Conservation (phyloP, 2,113 vertebrate genomes). For the Abramis brama region DNA sequence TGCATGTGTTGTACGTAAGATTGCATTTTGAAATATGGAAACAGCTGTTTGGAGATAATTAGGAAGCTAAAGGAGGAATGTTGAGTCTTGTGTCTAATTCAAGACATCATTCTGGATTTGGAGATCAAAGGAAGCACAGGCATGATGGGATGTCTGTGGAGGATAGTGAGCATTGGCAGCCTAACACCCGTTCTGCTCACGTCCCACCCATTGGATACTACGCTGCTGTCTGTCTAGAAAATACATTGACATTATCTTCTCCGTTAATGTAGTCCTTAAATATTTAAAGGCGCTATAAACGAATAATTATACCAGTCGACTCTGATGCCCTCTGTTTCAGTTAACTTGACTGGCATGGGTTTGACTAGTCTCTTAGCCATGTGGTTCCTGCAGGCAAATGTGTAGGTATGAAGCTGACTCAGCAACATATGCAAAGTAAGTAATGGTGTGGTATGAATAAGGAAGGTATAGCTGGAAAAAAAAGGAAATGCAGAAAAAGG, state of each 20-base stretch:
- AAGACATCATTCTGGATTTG: conserved; percentile 48
- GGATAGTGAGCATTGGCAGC: conserved; percentile 42
- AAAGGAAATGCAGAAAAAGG: conserved; percentile 37
- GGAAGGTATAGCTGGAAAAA: conserved; percentile 5
- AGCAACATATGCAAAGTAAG: conserved; percentile 17
- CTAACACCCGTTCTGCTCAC: conserved; percentile 30
- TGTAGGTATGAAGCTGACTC: conserved; percentile 11
- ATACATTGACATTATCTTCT: conserved; percentile 34
- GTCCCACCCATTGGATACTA: conserved; percentile 8
- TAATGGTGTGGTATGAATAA: conserved; percentile 37
- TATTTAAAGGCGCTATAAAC: conserved; percentile 36
- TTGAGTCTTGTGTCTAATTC: conserved; percentile 46
- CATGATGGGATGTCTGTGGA: conserved; percentile 46
- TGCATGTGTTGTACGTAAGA: neutral
- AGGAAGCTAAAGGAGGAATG: conserved; percentile 46
- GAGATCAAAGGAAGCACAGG: conserved; percentile 50
- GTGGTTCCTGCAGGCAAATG: neutral
- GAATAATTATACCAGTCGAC: conserved; percentile 12
- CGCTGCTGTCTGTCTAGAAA: conserved; percentile 39
- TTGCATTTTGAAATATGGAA: conserved; percentile 27
- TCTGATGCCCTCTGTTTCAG: conserved; percentile 20
- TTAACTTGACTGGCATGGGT: conserved; percentile 26
- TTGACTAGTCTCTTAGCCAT: conserved; percentile 19
- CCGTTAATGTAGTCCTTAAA: conserved; percentile 24
- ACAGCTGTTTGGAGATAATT: conserved; percentile 58